A percentile compares a stretch with the other conserved stretches of the same genome.
Conservation (phyloP, 2,113 vertebrate species). For the Pipa parva region DNA sequence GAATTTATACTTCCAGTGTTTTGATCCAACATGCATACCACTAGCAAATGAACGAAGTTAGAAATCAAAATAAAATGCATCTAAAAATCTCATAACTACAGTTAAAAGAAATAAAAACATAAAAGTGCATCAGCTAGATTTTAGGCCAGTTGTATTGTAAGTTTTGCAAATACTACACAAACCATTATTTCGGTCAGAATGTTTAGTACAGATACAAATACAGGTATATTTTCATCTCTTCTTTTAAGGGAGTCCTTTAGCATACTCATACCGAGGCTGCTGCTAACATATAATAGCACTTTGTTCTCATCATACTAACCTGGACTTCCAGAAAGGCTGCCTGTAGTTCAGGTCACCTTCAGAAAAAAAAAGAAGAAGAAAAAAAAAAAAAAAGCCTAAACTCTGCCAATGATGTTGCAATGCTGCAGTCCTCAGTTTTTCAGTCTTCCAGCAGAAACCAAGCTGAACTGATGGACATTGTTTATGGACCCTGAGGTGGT, state of each 20-base stretch:
- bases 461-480: slow-evolving; percentile 58
- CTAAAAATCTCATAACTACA: slow-evolving; percentile 62
- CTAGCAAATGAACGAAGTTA: slow-evolving; percentile 50
- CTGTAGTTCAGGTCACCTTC: slow-evolving; percentile 51
- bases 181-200: slow-evolving; percentile 56
- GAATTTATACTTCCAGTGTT: slow-evolving; percentile 20
- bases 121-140: slow-evolving; percentile 65
- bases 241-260: slow-evolving; percentile 59
- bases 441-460: slow-evolving; percentile 55
- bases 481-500: slow-evolving; percentile 55
- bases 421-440: slow-evolving; percentile 58
- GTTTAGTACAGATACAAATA: slow-evolving; percentile 58
- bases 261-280: slow-evolving; percentile 57
- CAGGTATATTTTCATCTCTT: slow-evolving; percentile 46
- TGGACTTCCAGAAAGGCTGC: slow-evolving; percentile 57
- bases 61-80: slow-evolving; percentile 51
- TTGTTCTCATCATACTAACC: slow-evolving; percentile 60
- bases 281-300: slow-evolving; percentile 61
- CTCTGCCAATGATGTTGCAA: slow-evolving; percentile 51
- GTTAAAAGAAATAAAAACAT: slow-evolving; percentile 62
- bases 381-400: slow-evolving; percentile 59
- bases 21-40: slow-evolving; percentile 48
- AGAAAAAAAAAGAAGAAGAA: too few relatives aligned
- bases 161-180: slow-evolving; percentile 56
- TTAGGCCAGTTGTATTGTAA: slow-evolving; percentile 60